Conservation (phyloP, 1,140 invertebrate species). For the Meloidogyne exigua region DNA sequence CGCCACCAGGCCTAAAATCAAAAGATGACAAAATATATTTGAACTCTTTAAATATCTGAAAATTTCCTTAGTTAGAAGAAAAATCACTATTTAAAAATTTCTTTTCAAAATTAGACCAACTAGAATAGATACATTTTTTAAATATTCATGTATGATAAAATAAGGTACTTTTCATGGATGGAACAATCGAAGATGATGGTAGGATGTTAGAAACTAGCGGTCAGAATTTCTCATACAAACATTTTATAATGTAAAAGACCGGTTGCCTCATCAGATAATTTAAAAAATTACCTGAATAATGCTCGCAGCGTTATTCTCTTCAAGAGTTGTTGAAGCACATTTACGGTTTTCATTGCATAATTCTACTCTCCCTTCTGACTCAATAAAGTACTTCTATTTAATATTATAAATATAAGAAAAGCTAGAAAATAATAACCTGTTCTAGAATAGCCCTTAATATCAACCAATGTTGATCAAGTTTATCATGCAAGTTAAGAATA, state of each 20-base stretch:
- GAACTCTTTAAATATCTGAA: not conserved
- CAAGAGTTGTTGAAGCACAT: not conserved
- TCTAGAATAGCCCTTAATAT: conserved; percentile 15
- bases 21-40: not conserved
- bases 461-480: conserved; percentile 20
- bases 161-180: too few relatives aligned
- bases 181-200: too few relatives aligned
- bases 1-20: conserved; percentile 26
- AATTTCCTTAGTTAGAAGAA: too few relatives aligned
- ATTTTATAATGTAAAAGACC: too few relatives aligned
- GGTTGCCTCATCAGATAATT: too few relatives aligned
- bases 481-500: conserved; percentile 8
- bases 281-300: conserved; percentile 13
- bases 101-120: too few relatives aligned
- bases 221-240: too few relatives aligned
- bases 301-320: not conserved
- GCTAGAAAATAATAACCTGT: not conserved
- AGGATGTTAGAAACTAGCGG: too few relatives aligned
- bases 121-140: too few relatives aligned
- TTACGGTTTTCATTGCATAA: not conserved
- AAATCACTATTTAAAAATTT: too few relatives aligned
- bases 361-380: not conserved
- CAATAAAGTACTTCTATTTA: not conserved
- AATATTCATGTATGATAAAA: too few relatives aligned
- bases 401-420: not conserved